These are phyloP conservation scores for Columbina picui DNA, from an alignment of 2,113 vertebrate genomes.

Conservation along the genomic window DNA sequence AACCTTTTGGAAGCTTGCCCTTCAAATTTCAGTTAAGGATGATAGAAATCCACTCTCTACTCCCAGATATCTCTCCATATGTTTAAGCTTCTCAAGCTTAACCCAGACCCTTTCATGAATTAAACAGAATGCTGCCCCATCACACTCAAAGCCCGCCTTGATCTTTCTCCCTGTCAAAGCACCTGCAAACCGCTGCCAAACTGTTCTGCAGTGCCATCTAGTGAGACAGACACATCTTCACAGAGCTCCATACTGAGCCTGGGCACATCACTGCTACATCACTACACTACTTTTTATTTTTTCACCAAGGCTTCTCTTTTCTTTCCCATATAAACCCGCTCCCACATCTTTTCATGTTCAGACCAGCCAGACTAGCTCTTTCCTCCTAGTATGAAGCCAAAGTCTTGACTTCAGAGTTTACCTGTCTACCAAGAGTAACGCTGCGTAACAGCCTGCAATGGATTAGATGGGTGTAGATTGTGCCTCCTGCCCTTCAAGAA, in stretches of 20 bases:
- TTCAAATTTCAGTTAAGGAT: background rate
- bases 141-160: background rate
- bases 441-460: background rate
- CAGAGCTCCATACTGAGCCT: background rate
- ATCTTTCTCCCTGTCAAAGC: background rate
- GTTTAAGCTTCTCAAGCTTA: background rate
- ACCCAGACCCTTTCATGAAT: background rate
- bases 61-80: background rate
- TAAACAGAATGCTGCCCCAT: background rate
- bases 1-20: background rate
- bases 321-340: background rate
- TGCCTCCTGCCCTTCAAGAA: background rate
- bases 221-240: conserved; percentile 10
- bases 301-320: background rate
- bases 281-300: fast-evolving
- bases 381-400: background rate
- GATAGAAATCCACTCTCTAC: background rate
- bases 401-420: background rate
- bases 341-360: background rate
- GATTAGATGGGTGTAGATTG: background rate
- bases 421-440: background rate
- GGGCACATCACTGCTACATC: too few relatives aligned
- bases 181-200: background rate
- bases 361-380: background rate
- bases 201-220: conserved; percentile 63